Evolutionary conservation across 2,113 vertebrate species (phyloP).

Genomic region (Nothocercus nigrocapillus): DNA sequence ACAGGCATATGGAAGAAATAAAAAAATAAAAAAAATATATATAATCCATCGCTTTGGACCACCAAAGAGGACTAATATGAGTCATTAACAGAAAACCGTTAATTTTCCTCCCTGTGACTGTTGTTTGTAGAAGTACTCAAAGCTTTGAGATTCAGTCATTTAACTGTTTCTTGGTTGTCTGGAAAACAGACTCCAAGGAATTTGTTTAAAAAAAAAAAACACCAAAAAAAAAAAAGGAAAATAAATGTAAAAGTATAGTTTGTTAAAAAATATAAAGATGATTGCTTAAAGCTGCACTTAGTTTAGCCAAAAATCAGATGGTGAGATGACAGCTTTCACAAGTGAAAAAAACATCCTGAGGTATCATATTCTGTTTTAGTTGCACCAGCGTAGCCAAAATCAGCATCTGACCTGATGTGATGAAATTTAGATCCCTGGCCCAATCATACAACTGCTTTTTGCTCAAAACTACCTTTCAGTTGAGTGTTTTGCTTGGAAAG

Average conservation of each 20-base stretch:
- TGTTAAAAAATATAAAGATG: conserved; percentile 7
- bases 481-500: not conserved
- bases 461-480: not conserved
- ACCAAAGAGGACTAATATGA: conserved; percentile 85
- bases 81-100: conserved; percentile 85
- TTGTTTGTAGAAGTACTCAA: conserved; percentile 79
- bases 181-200: conserved; percentile 47
- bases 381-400: rapidly evolving
- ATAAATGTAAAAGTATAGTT: not conserved
- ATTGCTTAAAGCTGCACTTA: not conserved
- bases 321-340: not conserved
- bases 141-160: conserved; percentile 75
- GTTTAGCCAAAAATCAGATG: not conserved
- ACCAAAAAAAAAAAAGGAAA: not conserved
- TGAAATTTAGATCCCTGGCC: not conserved
- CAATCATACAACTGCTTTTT: not conserved
- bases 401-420: rapidly evolving
- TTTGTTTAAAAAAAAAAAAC: not conserved
- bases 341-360: not conserved
- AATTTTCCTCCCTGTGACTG: conserved; percentile 82
- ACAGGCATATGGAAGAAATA: conserved; percentile 81
- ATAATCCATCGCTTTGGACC: conserved; percentile 81
- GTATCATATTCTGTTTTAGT: not conserved
- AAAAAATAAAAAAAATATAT: conserved; percentile 65
- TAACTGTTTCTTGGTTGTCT: conserved; percentile 79